Evolutionary conservation across 2,797 vertebrate species (phyloP), one percentile per base, ranked within the genome.

Genomic region (Acridotheres tristis): DNA sequence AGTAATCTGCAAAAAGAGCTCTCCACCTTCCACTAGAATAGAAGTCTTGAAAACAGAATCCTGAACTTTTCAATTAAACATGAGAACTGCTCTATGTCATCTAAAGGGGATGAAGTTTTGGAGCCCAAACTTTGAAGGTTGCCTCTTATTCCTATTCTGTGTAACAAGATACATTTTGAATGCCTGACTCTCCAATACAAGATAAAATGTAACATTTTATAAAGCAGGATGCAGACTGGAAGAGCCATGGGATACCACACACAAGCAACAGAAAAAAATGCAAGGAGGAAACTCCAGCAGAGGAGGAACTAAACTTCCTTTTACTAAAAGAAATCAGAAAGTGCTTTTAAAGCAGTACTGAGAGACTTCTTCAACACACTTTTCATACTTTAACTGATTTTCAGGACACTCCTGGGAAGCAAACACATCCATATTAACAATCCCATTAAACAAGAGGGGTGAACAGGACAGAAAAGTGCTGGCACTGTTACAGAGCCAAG

Each of bases 1-100:
- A 91, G 65, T 34, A 61, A 95, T 82, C 50, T 58, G 57, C 75
- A 80, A 67, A 77, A 90, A 82, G 74, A 87, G 40, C 74, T 94
- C 53, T 88, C 91, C 47, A 67, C 30, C 55, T 90, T 67, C 76
- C 74, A 74, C 34, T 23, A 42, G 55, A 91, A 84, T 3, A 76
- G 66, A 67, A 91, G 62, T 43, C 67, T 87, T 68, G 48, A 71
- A 20, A 76, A 79, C 18, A 90, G 23, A 61, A 73, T 50, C 27
- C 20, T 8, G 36, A 94, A 62, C 25, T 43, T 87, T 91, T 79
- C 63, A 79, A 89, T 87, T 65, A 89, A 66, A 62, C 29, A 32
- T 9, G 57, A 67, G 71, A 62, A 50, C n/a, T 85, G 67, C 85
- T 89, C 47, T 15, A 1, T 8, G 23, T 20, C 73, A 43, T 22